Base-by-base conservation (phyloP, 2,888 invertebrate species). In the Hoplodrina blanda region DNA sequence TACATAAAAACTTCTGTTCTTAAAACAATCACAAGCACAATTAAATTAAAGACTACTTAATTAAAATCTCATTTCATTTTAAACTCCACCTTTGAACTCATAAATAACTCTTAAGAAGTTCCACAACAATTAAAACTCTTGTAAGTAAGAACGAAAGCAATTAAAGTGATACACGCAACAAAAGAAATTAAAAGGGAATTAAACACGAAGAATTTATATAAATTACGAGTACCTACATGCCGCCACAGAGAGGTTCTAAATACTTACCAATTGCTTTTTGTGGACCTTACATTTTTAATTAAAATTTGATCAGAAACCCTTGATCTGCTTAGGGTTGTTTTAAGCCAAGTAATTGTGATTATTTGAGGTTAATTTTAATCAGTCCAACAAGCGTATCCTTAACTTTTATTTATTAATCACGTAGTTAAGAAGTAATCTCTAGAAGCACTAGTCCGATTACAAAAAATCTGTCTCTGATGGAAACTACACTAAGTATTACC, bases 51-150 rank as follows among this genome's bases (percentile, higher is more conserved):
- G 52, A 54, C 30, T 33, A 41, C 53, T 62, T 67, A 69, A 56
- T 64, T 67, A 67, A 80, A 80, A 59, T 69, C 62, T 69, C 41
- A 62, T 67, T 80, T 76, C 41, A 13, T 62, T 69, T 37, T 41
- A 25, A 65, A 65, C 59, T 73, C 41, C n/a, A 79, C 69, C 70
- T 67, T 78, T 78, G 61, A 66, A 62, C 64, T 69, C 81, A 30
- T 69, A 76, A 76, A 79, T 61, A 73, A 69, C 69, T 64, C 62
- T 33, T n/a, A 19, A 69, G 33, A 65, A 65, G 49, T 79, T 66
- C 53, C 11, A 55, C 41, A 64, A 73, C 77, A 81, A 80, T 80
- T 69, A 69, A 76, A 73, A 76, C 54, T 64, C 52, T 52, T 60
- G 25, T 52, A 65, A 62, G 62, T 65, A 55, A 52, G 25, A 59